phyloP scores from a whole-genome alignment of 1,140 invertebrate species.

The Drosophila ohnishii region DNA sequence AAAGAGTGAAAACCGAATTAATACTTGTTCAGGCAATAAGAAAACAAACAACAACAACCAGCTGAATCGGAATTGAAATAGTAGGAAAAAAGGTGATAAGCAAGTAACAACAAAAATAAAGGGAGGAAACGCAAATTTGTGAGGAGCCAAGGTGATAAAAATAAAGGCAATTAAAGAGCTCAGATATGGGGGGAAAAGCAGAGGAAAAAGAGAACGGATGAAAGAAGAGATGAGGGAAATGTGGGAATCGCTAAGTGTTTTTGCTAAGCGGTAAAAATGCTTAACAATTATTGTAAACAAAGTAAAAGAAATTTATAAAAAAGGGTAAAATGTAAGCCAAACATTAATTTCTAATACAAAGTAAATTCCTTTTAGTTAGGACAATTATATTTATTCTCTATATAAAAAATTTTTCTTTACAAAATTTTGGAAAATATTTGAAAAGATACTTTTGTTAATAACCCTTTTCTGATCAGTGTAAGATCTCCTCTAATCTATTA shows the following conservation, averaged over 20 bases:
- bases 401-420: neutral
- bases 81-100: conserved; percentile 42
- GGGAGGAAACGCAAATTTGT: conserved; percentile 39
- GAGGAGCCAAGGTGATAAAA: conserved; percentile 43
- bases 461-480: too few species aligned
- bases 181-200: conserved; percentile 1
- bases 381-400: neutral
- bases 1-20: conserved; percentile 19
- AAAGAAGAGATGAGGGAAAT: neutral
- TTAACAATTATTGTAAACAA: conserved; percentile 7
- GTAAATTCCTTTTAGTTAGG: neutral
- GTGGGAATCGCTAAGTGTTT: conserved; percentile 7
- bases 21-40: conserved; percentile 20
- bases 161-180: conserved; percentile 39
- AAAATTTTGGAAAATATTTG: neutral
- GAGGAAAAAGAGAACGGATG: neutral
- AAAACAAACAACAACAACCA: conserved; percentile 16
- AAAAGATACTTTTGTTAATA: too few species aligned
- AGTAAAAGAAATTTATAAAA: neutral
- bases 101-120: conserved; percentile 1
- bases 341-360: neutral
- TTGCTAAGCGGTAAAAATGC: conserved; percentile 18
- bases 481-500: neutral
- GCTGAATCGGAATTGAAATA: conserved; percentile 19
- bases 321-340: neutral